Conservation (phyloP, 2,797 vertebrate species). For the Tolypeutes matacus region DNA sequence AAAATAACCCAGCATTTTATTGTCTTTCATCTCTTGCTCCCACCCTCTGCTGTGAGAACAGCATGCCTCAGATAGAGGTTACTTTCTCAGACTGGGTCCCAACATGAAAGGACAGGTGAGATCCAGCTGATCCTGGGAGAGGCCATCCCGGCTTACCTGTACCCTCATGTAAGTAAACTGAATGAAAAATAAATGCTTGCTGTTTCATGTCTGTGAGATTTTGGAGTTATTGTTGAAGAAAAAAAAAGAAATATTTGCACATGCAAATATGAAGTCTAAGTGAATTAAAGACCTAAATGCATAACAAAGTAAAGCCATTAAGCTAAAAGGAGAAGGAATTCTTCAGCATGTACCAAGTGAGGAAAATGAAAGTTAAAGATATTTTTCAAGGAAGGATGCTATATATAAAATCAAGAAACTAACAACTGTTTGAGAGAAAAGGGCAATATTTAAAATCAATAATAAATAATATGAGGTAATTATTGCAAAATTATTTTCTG, state of each 20-base stretch:
- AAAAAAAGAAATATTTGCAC: background rate
- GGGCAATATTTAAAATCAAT: background rate
- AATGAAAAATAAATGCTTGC: background rate
- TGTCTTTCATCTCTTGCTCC: background rate
- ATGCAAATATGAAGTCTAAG: background rate
- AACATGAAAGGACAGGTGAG: background rate
- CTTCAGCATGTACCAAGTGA: background rate
- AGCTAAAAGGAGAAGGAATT: background rate
- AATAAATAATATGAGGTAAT: background rate
- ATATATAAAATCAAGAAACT: background rate
- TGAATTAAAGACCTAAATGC: background rate
- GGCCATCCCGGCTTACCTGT: background rate
- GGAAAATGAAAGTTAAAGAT: background rate
- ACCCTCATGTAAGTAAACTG: background rate
- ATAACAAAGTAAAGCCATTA: background rate
- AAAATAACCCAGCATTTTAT: background rate
- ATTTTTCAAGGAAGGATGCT: background rate
- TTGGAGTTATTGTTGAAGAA: background rate
- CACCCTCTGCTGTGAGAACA: background rate
- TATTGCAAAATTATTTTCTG: background rate
- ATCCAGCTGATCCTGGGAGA: background rate
- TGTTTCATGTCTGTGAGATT: background rate
- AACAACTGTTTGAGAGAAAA: background rate
- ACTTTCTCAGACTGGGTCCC: background rate
- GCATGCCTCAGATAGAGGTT: background rate